phyloP scores from a whole-genome alignment of 2,797 vertebrate genomes.

The Ambastaia sidthimunki region DNA sequence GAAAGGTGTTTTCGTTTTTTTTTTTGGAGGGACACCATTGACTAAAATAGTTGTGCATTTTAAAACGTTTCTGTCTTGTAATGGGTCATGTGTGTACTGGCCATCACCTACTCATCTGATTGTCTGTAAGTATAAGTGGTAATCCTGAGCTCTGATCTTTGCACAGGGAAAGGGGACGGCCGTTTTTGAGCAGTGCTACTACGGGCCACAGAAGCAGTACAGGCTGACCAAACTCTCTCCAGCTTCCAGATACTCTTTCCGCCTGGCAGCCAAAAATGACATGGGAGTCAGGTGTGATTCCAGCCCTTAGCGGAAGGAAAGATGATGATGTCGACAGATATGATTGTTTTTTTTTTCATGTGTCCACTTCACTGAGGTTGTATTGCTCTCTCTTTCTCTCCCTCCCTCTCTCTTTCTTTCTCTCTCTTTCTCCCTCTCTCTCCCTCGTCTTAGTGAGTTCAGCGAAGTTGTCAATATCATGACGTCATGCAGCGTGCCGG shows the following conservation, averaged over 20 bases:
- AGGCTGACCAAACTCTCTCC: conserved; percentile 93
- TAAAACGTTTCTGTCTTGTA: too few species aligned
- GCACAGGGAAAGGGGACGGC: conserved; percentile 89
- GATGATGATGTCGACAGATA: not conserved
- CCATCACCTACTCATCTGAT: too few species aligned
- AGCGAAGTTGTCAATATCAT: conserved; percentile 94
- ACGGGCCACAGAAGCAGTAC: conserved; percentile 92
- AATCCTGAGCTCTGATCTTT: conserved; percentile 41
- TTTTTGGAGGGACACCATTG: too few species aligned
- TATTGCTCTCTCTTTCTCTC: conserved; percentile 25
- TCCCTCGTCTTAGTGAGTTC: conserved; percentile 86
- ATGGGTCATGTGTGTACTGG: too few species aligned
- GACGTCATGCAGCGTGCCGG: conserved; percentile 96
- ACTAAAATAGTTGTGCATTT: not conserved
- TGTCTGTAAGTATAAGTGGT: not conserved
- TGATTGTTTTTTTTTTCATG: conserved; percentile 56
- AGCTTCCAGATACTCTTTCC: conserved; percentile 94
- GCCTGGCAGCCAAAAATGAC: conserved; percentile 95
- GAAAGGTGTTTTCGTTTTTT: too few species aligned
- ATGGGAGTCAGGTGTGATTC: conserved; percentile 88
- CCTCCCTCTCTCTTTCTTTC: conserved; percentile 65
- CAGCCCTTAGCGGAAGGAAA: not conserved
- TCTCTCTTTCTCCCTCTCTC: conserved; percentile 15
- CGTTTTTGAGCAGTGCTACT: conserved; percentile 91
- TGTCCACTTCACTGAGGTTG: conserved; percentile 39